Evolutionary conservation across 37 sponge, comb jelly and placozoan species (phyloP).

Genomic region (Theonella swinhoei): DNA sequence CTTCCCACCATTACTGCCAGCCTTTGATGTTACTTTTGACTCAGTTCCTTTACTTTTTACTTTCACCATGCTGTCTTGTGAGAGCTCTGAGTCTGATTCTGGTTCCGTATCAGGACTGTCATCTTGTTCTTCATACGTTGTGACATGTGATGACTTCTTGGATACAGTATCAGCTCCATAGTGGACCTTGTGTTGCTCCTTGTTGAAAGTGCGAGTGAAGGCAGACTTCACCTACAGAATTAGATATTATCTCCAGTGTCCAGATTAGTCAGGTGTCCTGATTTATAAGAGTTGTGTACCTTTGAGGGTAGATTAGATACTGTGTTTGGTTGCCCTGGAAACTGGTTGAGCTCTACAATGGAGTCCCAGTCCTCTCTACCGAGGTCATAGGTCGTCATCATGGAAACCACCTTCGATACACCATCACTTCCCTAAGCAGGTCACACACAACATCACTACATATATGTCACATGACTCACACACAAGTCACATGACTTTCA

Average conservation of each 20-base stretch:
- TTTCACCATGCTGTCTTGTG: slow-evolving; percentile 3
- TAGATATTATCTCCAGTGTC: background rate
- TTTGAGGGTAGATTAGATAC: slow-evolving; percentile 53
- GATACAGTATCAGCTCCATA: background rate
- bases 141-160: background rate
- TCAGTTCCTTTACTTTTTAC: background rate
- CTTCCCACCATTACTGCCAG: background rate
- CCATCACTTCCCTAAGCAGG: slow-evolving; percentile 67
- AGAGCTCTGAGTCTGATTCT: background rate
- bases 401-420: slow-evolving; percentile 57
- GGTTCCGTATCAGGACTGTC: background rate
- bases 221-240: slow-evolving; percentile 67
- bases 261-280: background rate
- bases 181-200: slow-evolving; percentile 23
- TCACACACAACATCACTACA: background rate
- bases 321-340: slow-evolving; percentile 63
- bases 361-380: slow-evolving; percentile 89
- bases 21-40: background rate
- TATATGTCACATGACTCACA: background rate
- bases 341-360: slow-evolving; percentile 74
- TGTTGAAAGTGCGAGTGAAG: slow-evolving; percentile 79
- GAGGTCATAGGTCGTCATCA: slow-evolving; percentile 79
- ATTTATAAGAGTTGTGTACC: slow-evolving; percentile 11
- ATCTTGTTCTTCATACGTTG: background rate
- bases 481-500: background rate